These are phyloP conservation scores for Rhopalosiphum padi DNA, from an alignment of 1,140 invertebrate species.

Conservation along the genomic window DNA sequence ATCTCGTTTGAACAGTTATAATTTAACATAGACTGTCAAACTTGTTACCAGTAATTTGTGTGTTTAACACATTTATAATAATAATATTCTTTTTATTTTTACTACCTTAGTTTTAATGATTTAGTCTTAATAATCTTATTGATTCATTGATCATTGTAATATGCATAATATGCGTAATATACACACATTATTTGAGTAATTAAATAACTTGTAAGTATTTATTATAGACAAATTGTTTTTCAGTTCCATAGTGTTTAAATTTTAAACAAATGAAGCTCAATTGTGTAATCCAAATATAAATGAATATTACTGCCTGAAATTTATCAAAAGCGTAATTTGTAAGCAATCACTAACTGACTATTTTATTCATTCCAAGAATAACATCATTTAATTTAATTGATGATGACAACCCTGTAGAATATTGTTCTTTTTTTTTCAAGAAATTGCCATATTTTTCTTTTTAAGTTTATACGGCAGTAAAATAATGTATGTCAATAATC, in stretches of 20 bases:
- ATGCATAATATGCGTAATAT: conserved; percentile 14
- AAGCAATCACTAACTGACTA: conserved; percentile 4
- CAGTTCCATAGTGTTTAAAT: conserved; percentile 11
- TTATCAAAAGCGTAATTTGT: conserved; percentile 28
- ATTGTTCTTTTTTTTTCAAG: neutral
- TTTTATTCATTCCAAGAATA: conserved; percentile 14
- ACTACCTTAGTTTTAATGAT: conserved; percentile 42
- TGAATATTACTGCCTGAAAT: conserved; percentile 32
- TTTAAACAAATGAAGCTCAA: conserved; percentile 46
- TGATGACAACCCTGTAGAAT: neutral
- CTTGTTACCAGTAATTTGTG: conserved; percentile 52
- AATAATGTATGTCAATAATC: neutral
- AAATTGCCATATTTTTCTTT: neutral
- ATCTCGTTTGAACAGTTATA: conserved; percentile 46
- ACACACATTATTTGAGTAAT: neutral
- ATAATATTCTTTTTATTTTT: conserved; percentile 22
- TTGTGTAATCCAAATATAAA: conserved; percentile 20
- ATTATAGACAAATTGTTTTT: conserved; percentile 22
- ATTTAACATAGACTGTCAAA: conserved; percentile 7
- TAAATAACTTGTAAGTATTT: conserved; percentile 14
- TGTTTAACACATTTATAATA: conserved; percentile 30
- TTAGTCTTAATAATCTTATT: conserved; percentile 22
- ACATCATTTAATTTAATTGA: neutral
- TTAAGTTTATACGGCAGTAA: neutral
- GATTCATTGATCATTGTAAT: neutral